A percentile compares a stretch with the other conserved stretches of the same genome.
phyloP scores from a whole-genome alignment of 2,113 vertebrate species.

The Heteronetta atricapilla region DNA sequence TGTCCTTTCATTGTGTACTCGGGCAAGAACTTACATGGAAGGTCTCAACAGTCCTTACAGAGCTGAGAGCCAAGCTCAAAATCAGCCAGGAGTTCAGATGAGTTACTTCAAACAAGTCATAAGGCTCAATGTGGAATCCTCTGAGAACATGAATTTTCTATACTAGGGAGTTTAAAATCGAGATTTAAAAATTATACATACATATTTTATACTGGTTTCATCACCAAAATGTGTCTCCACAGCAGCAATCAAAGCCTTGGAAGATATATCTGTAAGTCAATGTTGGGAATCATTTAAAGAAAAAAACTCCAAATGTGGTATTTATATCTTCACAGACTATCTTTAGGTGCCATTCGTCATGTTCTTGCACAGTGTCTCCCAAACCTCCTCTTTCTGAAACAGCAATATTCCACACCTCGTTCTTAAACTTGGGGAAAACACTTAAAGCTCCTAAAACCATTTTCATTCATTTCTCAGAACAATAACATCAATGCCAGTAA shows the following conservation, averaged over 20 bases:
- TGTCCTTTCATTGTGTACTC: not conserved
- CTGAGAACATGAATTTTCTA: slow-evolving; percentile 2
- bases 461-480: slow-evolving; percentile 40
- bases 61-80: not conserved
- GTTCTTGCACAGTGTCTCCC: slow-evolving; percentile 46
- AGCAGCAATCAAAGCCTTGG: slow-evolving; percentile 24
- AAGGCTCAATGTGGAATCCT: not conserved
- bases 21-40: not conserved
- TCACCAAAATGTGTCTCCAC: not conserved
- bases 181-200: slow-evolving; percentile 29
- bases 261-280: slow-evolving; percentile 29
- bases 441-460: slow-evolving; percentile 5
- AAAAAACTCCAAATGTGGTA: slow-evolving; percentile 34
- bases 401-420: slow-evolving; percentile 38
- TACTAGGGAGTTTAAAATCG: slow-evolving; percentile 13
- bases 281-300: slow-evolving; percentile 31
- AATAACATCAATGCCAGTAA: not conserved
- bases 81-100: not conserved
- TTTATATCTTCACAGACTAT: slow-evolving; percentile 55
- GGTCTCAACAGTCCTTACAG: not conserved
- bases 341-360: slow-evolving; percentile 61
- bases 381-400: slow-evolving; percentile 44
- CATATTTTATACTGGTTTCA: slow-evolving; percentile 41
- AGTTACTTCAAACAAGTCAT: not conserved
- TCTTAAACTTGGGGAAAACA: slow-evolving; percentile 40